phyloP scores from a whole-genome alignment of 2,797 vertebrate species.

The Peromyscus melanophrys region DNA sequence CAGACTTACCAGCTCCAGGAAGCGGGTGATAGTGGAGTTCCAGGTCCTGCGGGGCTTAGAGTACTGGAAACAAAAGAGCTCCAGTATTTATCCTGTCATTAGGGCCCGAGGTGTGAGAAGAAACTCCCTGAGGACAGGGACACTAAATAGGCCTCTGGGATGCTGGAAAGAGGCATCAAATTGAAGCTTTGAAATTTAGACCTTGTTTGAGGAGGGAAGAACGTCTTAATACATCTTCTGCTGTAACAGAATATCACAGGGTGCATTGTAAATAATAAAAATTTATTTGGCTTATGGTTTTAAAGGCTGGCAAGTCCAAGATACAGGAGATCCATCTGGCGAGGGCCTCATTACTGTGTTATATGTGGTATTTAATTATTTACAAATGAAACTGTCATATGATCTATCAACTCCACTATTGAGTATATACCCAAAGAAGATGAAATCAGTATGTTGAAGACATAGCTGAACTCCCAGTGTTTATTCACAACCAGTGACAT shows the following conservation, averaged over 20 bases:
- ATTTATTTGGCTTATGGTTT: neutral
- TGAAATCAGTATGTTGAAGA: neutral
- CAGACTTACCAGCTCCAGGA: constrained; percentile 57
- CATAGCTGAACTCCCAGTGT: neutral
- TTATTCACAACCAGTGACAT: neutral
- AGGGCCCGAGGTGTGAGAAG: neutral
- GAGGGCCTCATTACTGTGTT: neutral
- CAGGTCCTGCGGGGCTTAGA: neutral
- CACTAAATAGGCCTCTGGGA: constrained; percentile 62
- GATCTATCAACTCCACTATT: neutral
- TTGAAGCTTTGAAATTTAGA: constrained; percentile 19
- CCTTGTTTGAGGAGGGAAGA: neutral
- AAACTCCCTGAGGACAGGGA: constrained; percentile 44
- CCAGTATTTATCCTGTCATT: constrained; percentile 64
- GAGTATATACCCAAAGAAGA: neutral
- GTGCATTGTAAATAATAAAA: neutral
- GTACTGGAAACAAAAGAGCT: neutral
- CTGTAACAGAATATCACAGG: neutral
- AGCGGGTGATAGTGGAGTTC: neutral
- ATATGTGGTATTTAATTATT: neutral
- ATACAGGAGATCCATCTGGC: neutral
- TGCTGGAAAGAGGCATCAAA: constrained; percentile 46
- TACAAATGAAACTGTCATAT: neutral
- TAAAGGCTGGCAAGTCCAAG: neutral
- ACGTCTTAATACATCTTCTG: neutral